These are phyloP conservation scores for Smittia aterrima DNA, from an alignment of 2,888 invertebrate species.

Conservation along the genomic window DNA sequence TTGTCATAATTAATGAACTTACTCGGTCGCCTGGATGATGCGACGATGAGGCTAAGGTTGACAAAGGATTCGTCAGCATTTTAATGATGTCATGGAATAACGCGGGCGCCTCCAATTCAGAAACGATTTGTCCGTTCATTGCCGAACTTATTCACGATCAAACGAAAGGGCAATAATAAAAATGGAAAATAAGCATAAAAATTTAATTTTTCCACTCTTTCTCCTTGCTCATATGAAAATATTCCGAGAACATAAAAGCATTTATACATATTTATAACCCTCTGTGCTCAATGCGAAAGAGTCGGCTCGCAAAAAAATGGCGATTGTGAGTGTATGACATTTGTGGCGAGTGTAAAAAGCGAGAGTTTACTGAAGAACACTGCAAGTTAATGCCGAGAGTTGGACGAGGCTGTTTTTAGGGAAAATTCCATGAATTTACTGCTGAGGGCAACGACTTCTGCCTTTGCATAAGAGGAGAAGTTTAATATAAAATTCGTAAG, in stretches of 20 bases:
- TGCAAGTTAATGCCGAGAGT: too few species aligned
- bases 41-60: background rate
- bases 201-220: constrained; percentile 24
- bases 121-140: background rate
- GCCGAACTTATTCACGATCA: constrained; percentile 11
- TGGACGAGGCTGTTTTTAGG: too few species aligned
- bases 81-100: constrained; percentile 4
- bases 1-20: constrained; percentile 42
- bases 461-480: too few species aligned
- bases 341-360: background rate
- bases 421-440: too few species aligned
- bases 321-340: constrained; percentile 2
- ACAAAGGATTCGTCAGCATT: background rate
- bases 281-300: background rate
- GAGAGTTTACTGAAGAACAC: too few species aligned
- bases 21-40: background rate
- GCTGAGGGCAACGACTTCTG: too few species aligned
- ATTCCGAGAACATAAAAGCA: constrained; percentile 14
- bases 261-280: constrained; percentile 28
- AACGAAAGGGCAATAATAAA: constrained; percentile 24
- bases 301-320: background rate
- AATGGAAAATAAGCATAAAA: constrained; percentile 31
- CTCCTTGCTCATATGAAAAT: background rate
- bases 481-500: too few species aligned
- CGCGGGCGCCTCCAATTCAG: background rate